Conservation (phyloP, 2,797 vertebrate genomes). For the Ptychobarbus kaznakovi region DNA sequence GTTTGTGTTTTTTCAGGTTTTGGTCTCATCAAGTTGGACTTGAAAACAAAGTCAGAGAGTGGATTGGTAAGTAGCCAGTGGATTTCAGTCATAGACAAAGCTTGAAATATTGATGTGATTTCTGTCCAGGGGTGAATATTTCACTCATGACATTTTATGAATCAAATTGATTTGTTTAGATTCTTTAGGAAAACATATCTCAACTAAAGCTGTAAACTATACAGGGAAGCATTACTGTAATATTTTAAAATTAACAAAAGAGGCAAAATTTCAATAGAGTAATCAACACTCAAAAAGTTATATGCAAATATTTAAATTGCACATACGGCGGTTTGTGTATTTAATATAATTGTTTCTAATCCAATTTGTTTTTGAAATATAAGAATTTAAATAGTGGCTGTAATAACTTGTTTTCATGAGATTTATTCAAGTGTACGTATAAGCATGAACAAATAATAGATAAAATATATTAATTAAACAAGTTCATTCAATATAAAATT, state of each 20-base stretch:
- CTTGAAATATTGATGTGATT: neutral
- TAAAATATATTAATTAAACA: neutral
- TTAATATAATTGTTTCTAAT: neutral
- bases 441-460: neutral
- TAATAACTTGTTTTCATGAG: neutral
- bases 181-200: neutral
- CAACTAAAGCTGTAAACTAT: neutral
- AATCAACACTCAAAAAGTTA: neutral
- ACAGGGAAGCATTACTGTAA: neutral
- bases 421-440: neutral
- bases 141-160: neutral
- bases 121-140: conserved; percentile 50
- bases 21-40: conserved; percentile 94
- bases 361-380: neutral
- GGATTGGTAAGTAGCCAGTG: conserved; percentile 87
- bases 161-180: neutral
- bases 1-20: conserved; percentile 82
- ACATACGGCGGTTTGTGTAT: neutral
- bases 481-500: neutral
- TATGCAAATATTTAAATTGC: neutral
- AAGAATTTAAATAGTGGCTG: neutral
- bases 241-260: neutral
- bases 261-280: neutral
- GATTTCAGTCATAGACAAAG: neutral
- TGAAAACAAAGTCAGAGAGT: conserved; percentile 98